Evolutionary conservation across 2,113 vertebrate species (phyloP).

Genomic region (Pterocles orientalis): DNA sequence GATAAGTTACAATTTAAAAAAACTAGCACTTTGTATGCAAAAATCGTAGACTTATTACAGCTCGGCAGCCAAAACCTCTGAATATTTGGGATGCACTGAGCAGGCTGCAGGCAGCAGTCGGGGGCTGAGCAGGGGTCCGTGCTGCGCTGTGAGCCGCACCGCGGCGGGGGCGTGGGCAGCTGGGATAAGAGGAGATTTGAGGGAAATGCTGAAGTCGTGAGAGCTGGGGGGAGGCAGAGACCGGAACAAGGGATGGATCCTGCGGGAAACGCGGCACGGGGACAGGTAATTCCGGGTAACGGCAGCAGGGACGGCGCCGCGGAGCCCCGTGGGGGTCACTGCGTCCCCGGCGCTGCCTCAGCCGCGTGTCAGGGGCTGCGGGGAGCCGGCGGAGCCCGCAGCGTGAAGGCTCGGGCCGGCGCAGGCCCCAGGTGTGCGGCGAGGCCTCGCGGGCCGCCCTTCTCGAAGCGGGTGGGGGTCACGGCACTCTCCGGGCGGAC

Average conservation of each 20-base stretch:
- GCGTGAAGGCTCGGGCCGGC: not conserved
- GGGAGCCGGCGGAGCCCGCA: not conserved
- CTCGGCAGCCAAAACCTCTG: not conserved
- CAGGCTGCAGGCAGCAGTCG: not conserved
- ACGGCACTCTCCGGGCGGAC: not conserved
- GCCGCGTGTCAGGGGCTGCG: too few relatives aligned
- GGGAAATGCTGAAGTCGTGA: rapidly evolving
- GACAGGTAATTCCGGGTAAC: rapidly evolving
- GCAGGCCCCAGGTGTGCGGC: not conserved
- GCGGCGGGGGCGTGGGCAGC: not conserved
- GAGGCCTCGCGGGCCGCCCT: too few relatives aligned
- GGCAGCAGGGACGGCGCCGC: not conserved
- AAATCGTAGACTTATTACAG: not conserved
- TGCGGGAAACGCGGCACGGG: rapidly evolving
- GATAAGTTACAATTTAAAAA: not conserved
- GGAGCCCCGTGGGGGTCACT: too few relatives aligned
- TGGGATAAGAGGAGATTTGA: not conserved
- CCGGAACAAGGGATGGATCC: not conserved
- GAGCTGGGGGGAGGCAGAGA: not conserved
- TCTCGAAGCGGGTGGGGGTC: too few relatives aligned
- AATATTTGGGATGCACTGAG: not conserved
- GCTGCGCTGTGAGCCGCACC: not conserved
- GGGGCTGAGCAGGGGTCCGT: not conserved
- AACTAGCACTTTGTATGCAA: not conserved
- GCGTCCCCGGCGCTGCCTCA: too few relatives aligned